These are phyloP conservation scores for Morus bassanus DNA, from an alignment of 2,797 vertebrate genomes.

Conservation along the genomic window DNA sequence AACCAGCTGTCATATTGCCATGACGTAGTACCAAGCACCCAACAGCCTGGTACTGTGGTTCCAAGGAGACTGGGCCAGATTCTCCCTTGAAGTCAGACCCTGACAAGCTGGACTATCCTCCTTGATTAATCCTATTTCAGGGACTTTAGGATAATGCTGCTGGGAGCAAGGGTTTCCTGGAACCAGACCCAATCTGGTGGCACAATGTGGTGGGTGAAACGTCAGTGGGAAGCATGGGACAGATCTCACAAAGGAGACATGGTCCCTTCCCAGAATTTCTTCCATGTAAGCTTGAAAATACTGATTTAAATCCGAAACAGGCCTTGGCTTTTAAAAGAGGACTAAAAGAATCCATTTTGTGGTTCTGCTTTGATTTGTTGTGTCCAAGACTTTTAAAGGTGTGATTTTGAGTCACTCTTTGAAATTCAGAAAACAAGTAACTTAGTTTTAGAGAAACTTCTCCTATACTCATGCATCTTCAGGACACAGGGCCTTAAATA, in stretches of 20 bases:
- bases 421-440: background rate
- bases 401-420: background rate
- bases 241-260: background rate
- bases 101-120: background rate
- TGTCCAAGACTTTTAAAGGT: background rate
- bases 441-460: background rate
- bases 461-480: background rate
- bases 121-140: background rate
- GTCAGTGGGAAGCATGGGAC: background rate
- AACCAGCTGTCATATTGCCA: fast-evolving
- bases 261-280: background rate
- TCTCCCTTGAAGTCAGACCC: background rate
- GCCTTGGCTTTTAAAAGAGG: background rate
- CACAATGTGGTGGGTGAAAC: background rate
- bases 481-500: background rate
- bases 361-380: background rate
- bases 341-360: background rate
- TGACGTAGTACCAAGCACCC: background rate
- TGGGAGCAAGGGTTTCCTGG: background rate
- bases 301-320: background rate
- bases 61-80: background rate
- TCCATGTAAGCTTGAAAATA: background rate
- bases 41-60: background rate
- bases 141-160: background rate
- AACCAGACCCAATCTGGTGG: background rate